Evolutionary conservation across 2,888 invertebrate genomes (phyloP), one percentile per base, ranked within the genome.

Genomic region (Galeruca laticollis): DNA sequence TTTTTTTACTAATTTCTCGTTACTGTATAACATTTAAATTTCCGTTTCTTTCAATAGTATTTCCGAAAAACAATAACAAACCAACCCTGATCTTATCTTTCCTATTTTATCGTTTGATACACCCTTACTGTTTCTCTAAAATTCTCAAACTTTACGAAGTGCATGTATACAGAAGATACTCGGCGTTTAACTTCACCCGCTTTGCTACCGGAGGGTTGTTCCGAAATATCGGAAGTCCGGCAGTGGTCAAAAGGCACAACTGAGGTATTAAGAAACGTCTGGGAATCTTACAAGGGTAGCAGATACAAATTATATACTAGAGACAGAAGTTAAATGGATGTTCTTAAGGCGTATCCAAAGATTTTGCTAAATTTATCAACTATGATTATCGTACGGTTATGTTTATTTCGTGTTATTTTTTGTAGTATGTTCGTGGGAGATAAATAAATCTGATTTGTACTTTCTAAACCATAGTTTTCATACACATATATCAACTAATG

Each of bases 231-330:
- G 47, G 51, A 15, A 61, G 47, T 61, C 61, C 56, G 35, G 18
- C 33, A 11, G 56, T 35, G 56, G 56, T 57, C 56, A 49, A 51
- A 49, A 61, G 26, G 51, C 47, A 31, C 51, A 51, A 61, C 61
- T 61, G 33, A 51, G 61, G 61, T 51, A 61, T 61, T 61, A 61
- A 49, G 47, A 15, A 61, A 61, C 35, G 56, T 57, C 35, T 33
- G 35, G 31, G 20, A 61, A 35, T 61, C 61, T 61, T 61, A 51
- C 56, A 35, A 49, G 61, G 49, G 15, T 61, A 35, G 51, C 21
- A 61, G 61, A 49, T 61, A 61, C 61, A 61, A 61, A 61, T 61
- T 51, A 51, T 61, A 51, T 26, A 33, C 61, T 61, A 31, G 18
- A 18, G 33, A 35, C 35, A 20, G 5, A 33, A 35, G 51, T 60